A percentile compares a stretch with the other conserved stretches of the same genome.
phyloP scores from a whole-genome alignment of 2,888 invertebrate genomes.

The Cerastoderma edule region DNA sequence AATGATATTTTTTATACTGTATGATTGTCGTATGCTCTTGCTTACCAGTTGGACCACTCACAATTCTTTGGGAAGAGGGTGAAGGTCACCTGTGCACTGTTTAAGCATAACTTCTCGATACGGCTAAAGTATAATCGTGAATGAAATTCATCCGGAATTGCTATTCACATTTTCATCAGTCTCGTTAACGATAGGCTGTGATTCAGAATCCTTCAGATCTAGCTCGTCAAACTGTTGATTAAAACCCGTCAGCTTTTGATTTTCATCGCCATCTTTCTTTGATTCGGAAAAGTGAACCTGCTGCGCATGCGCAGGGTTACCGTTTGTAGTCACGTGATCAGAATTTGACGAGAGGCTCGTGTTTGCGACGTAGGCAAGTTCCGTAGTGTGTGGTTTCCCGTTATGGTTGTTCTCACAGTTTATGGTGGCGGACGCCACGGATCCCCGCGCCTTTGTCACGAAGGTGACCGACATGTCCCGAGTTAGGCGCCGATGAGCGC shows the following conservation, averaged over 20 bases:
- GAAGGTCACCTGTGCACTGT: too few species aligned
- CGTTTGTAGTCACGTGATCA: slow-evolving; percentile 10
- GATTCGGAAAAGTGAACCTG: neutral
- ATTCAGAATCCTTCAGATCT: neutral
- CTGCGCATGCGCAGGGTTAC: neutral
- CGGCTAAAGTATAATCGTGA: too few species aligned
- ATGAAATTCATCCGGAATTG: too few species aligned
- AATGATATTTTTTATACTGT: too few species aligned
- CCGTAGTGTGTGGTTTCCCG: slow-evolving; percentile 7
- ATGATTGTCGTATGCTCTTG: too few species aligned
- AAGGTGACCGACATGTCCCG: slow-evolving; percentile 62
- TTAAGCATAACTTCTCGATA: too few species aligned
- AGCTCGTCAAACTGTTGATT: neutral
- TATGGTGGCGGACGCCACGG: slow-evolving; percentile 44
- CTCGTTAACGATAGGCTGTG: neutral
- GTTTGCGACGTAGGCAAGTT: too few species aligned
- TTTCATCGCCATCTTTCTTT: neutral
- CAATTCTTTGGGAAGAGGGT: too few species aligned
- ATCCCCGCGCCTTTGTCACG: slow-evolving; percentile 50
- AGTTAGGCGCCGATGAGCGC: slow-evolving; percentile 29
- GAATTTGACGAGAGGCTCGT: too few species aligned
- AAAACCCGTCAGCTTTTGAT: neutral
- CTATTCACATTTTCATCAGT: too few species aligned
- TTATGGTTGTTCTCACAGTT: slow-evolving; percentile 13
- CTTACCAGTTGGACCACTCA: too few species aligned